Conservation (phyloP, 64 coral and sea anemone genomes). For the Orbicella faveolata region DNA sequence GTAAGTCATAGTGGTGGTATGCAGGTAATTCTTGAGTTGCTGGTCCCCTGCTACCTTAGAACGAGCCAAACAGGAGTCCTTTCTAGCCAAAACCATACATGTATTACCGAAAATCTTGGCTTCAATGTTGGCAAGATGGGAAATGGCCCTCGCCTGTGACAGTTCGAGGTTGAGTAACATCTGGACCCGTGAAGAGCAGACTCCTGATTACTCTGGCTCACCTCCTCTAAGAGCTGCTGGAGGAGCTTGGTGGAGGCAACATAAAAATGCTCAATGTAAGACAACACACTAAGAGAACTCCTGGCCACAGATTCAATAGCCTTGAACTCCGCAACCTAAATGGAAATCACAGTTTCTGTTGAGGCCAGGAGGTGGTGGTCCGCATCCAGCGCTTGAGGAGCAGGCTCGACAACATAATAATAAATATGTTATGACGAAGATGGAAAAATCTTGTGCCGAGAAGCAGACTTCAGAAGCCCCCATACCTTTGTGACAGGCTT, state of each 20-base stretch:
- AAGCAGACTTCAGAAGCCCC: not conserved
- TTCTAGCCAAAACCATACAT: not conserved
- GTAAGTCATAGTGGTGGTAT: not conserved
- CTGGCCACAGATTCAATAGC: not conserved
- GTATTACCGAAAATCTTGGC: slow-evolving; percentile 1
- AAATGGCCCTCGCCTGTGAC: not conserved
- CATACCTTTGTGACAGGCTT: not conserved
- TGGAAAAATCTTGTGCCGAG: not conserved
- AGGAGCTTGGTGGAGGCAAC: not conserved
- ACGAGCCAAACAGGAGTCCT: not conserved
- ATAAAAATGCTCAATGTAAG: not conserved
- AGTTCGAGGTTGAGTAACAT: not conserved
- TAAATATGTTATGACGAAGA: not conserved
- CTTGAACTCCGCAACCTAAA: not conserved
- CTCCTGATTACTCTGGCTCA: too few species aligned
- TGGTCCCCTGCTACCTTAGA: not conserved
- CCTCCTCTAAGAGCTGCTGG: not conserved
- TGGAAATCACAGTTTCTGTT: not conserved
- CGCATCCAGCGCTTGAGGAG: not conserved
- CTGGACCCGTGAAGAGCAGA: not conserved
- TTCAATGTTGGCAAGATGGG: not conserved
- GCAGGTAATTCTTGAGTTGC: not conserved
- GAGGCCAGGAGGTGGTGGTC: not conserved
- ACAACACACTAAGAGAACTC: not conserved
- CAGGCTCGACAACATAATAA: not conserved